phyloP scores from a whole-genome alignment of 2,888 invertebrate species.

The Ferdinandea cuprea region DNA sequence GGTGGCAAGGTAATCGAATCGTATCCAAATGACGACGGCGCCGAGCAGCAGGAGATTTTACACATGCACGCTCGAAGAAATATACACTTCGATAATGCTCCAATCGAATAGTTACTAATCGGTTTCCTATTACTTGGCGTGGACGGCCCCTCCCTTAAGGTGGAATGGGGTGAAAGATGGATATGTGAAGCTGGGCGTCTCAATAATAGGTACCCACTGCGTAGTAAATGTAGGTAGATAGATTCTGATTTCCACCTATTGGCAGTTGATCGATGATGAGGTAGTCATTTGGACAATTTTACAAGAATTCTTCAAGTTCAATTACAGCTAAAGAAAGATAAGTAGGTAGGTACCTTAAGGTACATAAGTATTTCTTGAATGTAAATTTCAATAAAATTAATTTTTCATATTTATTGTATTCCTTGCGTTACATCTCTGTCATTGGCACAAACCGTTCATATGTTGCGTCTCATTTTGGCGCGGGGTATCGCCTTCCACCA shows the following conservation, averaged over 20 bases:
- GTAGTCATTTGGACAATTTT: not conserved
- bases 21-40: constrained; percentile 70
- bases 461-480: constrained; percentile 63
- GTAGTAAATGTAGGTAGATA: not conserved
- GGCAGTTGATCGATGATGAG: constrained; percentile 7
- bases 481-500: constrained; percentile 30
- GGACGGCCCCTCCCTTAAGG: constrained; percentile 70
- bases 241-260: not conserved
- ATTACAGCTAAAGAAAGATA: no score
- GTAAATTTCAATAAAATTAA: constrained; percentile 7
- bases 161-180: no score
- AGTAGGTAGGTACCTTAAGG: no score
- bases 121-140: constrained; percentile 74
- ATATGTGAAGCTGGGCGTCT: not conserved
- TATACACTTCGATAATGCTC: constrained; percentile 69
- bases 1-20: constrained; percentile 74
- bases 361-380: no score
- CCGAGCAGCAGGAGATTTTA: constrained; percentile 63
- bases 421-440: constrained; percentile 46
- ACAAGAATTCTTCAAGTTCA: constrained; percentile 19
- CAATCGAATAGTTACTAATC: constrained; percentile 75
- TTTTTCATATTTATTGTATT: constrained; percentile 1
- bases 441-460: constrained; percentile 28
- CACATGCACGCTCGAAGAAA: constrained; percentile 63
- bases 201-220: not conserved